Conservation (phyloP, 2,888 invertebrate species). For the Lasioglossum marginatum region DNA sequence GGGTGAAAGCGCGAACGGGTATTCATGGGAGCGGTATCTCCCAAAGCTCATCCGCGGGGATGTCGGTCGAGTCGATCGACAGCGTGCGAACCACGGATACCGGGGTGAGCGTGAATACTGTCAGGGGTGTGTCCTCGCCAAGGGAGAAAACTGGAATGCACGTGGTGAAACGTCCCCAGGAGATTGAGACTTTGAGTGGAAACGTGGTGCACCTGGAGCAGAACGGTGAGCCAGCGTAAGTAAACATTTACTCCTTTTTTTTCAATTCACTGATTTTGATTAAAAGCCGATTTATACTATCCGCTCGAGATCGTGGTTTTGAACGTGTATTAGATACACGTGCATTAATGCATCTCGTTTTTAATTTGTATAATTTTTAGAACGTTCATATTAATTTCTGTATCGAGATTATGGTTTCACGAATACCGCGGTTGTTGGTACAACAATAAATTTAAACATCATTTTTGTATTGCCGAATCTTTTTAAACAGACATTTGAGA, state of each 20-base stretch:
- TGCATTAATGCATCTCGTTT: too few relatives aligned
- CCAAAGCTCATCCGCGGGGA: slow-evolving; percentile 75
- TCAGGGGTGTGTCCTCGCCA: slow-evolving; percentile 81
- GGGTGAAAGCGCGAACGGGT: slow-evolving; percentile 53
- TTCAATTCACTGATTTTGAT: neutral
- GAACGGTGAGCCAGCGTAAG: slow-evolving; percentile 79
- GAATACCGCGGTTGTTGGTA: too few relatives aligned
- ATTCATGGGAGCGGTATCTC: slow-evolving; percentile 75
- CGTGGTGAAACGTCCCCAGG: slow-evolving; percentile 79
- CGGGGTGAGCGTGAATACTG: slow-evolving; percentile 82
- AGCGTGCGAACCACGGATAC: slow-evolving; percentile 81
- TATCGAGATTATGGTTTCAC: too few relatives aligned
- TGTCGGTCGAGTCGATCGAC: slow-evolving; percentile 77
- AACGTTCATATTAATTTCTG: too few relatives aligned
- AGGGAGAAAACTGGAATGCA: slow-evolving; percentile 81
- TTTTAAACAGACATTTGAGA: too few relatives aligned
- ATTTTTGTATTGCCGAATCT: too few relatives aligned
- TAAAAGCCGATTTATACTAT: neutral
- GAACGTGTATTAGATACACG: too few relatives aligned
- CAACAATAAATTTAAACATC: too few relatives aligned
- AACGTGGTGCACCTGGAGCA: slow-evolving; percentile 79
- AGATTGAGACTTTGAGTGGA: slow-evolving; percentile 83
- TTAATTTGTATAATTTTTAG: too few relatives aligned
- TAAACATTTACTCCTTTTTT: slow-evolving; percentile 38
- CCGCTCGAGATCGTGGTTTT: too few relatives aligned